These are phyloP conservation scores for Xenops minutus DNA, from an alignment of 2,797 vertebrate genomes.

Conservation along the genomic window DNA sequence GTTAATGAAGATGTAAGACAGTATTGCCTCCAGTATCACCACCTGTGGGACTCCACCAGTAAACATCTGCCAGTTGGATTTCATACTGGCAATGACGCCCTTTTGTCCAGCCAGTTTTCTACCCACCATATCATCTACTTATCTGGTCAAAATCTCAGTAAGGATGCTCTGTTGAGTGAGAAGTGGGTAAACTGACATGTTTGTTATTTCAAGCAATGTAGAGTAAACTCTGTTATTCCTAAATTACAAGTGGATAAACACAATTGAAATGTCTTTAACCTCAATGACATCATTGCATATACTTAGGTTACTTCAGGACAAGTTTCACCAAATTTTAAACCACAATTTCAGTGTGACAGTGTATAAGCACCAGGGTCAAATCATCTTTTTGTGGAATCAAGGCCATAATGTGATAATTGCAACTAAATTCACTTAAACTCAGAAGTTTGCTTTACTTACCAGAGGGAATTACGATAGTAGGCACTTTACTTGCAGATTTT, in stretches of 20 bases:
- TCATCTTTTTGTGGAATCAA: not conserved
- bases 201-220: not conserved
- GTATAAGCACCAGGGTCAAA: not conserved
- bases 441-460: not conserved
- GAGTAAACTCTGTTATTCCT: not conserved
- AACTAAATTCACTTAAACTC: not conserved
- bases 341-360: not conserved
- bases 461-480: not conserved
- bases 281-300: not conserved
- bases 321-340: not conserved
- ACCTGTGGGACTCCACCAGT: not conserved
- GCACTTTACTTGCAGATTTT: not conserved
- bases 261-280: not conserved
- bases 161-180: not conserved
- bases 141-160: not conserved
- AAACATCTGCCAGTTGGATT: not conserved
- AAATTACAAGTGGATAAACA: not conserved
- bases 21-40: not conserved
- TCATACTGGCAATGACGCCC: fast-evolving
- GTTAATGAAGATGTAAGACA: not conserved
- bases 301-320: not conserved
- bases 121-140: not conserved
- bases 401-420: not conserved
- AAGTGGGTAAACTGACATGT: not conserved
- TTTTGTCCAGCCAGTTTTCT: not conserved